Percentiles rank a stretch among this genome's conserved stretches.
Evolutionary conservation across 1,140 invertebrate genomes (phyloP).

Genomic region (Lepeophtheirus salmonis): DNA sequence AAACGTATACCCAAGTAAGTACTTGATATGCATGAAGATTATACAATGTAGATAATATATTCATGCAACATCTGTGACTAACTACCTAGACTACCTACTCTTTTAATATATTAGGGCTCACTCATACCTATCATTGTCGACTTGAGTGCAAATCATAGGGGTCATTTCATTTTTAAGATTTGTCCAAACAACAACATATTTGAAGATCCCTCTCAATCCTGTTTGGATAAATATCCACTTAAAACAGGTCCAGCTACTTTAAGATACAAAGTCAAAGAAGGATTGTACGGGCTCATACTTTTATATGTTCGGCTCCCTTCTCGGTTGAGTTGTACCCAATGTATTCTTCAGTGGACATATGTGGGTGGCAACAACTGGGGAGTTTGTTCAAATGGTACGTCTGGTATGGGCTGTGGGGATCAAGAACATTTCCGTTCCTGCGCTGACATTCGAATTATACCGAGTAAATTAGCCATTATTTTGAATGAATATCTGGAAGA

Average conservation of each 20-base stretch:
- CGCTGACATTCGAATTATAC: constrained; percentile 21
- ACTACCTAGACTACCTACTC: too few species aligned
- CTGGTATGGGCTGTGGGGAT: constrained; percentile 27
- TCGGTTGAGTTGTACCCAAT: constrained; percentile 10
- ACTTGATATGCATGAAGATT: too few species aligned
- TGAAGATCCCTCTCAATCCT: constrained; percentile 26
- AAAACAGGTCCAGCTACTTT: not conserved
- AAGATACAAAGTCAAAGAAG: constrained; percentile 9
- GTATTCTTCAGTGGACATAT: constrained; percentile 19
- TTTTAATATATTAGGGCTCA: constrained; percentile 12
- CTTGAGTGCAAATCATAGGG: constrained; percentile 31
- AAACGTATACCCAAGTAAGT: constrained; percentile 23
- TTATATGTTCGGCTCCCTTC: constrained; percentile 20
- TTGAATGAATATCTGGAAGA: not conserved
- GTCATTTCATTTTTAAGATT: constrained; percentile 29
- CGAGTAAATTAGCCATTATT: not conserved
- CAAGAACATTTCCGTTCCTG: constrained; percentile 26
- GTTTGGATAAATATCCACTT: constrained; percentile 26
- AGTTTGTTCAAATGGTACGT: constrained; percentile 23
- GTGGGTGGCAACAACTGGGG: constrained; percentile 40
- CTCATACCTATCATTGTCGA: constrained; percentile 26
- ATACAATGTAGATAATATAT: not conserved
- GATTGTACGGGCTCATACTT: not conserved
- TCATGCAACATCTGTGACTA: too few species aligned
- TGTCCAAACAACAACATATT: constrained; percentile 25